phyloP scores from a whole-genome alignment of 2,113 vertebrate genomes.

The Chlamydotis undulata region DNA sequence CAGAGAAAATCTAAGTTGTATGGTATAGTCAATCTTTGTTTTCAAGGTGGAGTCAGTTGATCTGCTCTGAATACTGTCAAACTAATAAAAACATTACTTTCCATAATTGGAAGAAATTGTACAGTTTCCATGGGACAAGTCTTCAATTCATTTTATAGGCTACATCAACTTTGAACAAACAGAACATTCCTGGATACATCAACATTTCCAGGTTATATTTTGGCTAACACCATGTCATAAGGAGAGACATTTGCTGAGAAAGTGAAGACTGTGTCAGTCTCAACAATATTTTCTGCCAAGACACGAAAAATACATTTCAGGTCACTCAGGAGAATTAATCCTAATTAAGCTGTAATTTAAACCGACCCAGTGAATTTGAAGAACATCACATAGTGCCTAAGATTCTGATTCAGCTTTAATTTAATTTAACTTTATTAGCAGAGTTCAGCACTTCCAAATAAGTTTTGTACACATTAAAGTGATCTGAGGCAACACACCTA shows the following conservation, averaged over 20 bases:
- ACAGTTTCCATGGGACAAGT: not conserved
- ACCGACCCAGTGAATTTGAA: not conserved
- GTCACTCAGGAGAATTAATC: not conserved
- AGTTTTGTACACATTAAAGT: not conserved
- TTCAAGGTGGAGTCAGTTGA: not conserved
- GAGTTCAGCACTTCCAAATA: not conserved
- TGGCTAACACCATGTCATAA: not conserved
- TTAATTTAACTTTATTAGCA: not conserved
- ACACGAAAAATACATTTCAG: conserved; percentile 3
- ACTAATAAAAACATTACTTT: not conserved
- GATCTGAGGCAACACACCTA: not conserved
- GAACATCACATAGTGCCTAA: not conserved
- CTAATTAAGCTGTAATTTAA: conserved; percentile 48
- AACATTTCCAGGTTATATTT: not conserved
- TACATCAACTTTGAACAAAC: not conserved
- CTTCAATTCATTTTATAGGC: not conserved
- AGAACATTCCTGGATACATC: not conserved
- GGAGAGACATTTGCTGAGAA: not conserved
- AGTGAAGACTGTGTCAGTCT: not conserved
- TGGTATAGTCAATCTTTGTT: not conserved
- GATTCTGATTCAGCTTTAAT: not conserved
- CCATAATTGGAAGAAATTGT: not conserved
- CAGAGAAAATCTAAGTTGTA: not conserved
- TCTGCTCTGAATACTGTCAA: not conserved
- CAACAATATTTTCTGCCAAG: not conserved